Percentiles rank a stretch among this genome's conserved stretches.
Evolutionary conservation across 2,888 invertebrate species (phyloP).

Genomic region (Petrolisthes cinctipes): DNA sequence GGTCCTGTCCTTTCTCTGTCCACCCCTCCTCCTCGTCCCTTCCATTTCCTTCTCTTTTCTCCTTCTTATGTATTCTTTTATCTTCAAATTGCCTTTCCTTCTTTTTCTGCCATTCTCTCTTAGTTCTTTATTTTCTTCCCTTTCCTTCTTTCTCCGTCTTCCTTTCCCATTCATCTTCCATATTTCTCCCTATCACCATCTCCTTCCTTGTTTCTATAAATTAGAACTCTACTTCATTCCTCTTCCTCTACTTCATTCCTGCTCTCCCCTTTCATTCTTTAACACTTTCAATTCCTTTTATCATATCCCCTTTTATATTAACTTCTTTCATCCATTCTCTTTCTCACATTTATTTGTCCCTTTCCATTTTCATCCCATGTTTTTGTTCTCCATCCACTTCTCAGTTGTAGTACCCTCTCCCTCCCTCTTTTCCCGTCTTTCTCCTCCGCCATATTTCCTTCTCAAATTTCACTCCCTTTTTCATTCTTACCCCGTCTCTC

Average conservation of each 20-base stretch:
- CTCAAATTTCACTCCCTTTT: neutral
- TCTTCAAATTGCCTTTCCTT: no score
- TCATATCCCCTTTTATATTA: neutral
- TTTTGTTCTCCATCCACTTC: neutral
- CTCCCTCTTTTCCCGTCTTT: no score
- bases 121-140: no score
- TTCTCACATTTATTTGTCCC: neutral
- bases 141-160: neutral
- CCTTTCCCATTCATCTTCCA: neutral
- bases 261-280: neutral
- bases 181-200: constrained; percentile 5
- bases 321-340: neutral
- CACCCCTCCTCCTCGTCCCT: neutral
- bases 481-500: no score
- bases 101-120: no score
- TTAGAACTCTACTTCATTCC: no score
- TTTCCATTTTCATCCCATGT: neutral
- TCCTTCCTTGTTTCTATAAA: neutral
- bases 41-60: neutral
- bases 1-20: neutral
- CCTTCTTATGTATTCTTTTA: neutral
- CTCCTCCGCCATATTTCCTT: neutral
- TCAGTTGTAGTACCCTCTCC: neutral
- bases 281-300: neutral
- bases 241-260: neutral